Conservation (phyloP, 2,113 vertebrate genomes). For the Clupea harengus region DNA sequence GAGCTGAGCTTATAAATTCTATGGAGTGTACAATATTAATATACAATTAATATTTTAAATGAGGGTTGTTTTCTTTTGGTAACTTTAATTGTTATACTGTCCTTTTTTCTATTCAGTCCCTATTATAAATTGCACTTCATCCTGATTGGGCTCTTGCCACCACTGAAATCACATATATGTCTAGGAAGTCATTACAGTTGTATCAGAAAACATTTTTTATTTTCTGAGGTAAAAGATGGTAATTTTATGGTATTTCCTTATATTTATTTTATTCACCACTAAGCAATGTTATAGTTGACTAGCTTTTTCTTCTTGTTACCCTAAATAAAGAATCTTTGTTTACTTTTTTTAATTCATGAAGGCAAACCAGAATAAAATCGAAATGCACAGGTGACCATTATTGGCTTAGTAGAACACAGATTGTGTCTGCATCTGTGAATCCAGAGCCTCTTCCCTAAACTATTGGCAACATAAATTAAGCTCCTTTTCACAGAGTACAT, state of each 20-base stretch:
- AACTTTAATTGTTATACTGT: background rate
- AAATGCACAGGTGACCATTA: background rate
- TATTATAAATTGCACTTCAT: background rate
- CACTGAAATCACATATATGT: background rate
- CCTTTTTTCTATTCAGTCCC: background rate
- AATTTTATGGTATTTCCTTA: background rate
- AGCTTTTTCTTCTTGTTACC: background rate
- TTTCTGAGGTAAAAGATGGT: background rate
- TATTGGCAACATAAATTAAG: constrained; percentile 24
- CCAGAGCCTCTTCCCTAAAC: constrained; percentile 31
- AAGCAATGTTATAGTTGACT: background rate
- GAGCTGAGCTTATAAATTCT: background rate
- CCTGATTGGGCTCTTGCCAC: background rate
- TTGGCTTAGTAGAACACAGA: background rate
- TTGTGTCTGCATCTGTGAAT: constrained; percentile 23
- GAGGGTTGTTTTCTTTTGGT: background rate
- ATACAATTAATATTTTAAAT: background rate
- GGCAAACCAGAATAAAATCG: background rate
- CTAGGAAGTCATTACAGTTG: background rate
- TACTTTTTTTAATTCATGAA: background rate
- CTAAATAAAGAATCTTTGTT: constrained; percentile 11
- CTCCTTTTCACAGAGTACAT: constrained; percentile 15
- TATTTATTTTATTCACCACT: background rate
- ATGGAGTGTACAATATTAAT: background rate
- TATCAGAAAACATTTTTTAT: background rate